Evolutionary conservation across 2,888 invertebrate species (phyloP).

Genomic region (Aquatica leii): DNA sequence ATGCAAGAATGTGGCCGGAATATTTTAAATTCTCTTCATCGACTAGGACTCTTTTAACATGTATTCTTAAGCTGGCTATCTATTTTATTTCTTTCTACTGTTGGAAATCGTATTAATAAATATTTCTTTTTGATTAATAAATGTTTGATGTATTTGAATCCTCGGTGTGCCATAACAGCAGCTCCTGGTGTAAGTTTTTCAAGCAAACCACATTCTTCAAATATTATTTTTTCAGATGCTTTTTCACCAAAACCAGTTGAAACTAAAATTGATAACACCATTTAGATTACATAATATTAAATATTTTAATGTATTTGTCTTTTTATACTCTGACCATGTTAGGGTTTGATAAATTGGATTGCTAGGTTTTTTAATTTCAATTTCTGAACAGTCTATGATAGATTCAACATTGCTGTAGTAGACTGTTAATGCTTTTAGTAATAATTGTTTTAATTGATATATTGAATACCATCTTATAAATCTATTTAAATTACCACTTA

Average conservation of each 20-base stretch:
- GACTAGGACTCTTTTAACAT: no score
- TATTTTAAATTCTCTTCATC: no score
- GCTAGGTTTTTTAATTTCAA: slow-evolving; percentile 54
- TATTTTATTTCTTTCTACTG: no score
- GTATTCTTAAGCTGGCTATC: no score
- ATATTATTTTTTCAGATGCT: slow-evolving; percentile 29
- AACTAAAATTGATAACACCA: slow-evolving; percentile 37
- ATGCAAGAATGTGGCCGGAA: no score
- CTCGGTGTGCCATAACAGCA: slow-evolving; percentile 20
- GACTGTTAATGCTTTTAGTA: slow-evolving; percentile 41
- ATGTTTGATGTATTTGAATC: slow-evolving; percentile 17
- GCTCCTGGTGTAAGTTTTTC: slow-evolving; percentile 13
- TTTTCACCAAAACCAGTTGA: slow-evolving; percentile 36
- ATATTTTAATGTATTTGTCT: slow-evolving; percentile 49
- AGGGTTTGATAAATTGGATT: neutral
- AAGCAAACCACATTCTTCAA: no score
- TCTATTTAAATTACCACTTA: no score
- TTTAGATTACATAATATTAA: slow-evolving; percentile 43
- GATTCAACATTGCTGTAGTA: slow-evolving; percentile 43
- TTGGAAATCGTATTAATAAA: slow-evolving; percentile 19
- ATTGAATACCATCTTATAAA: slow-evolving; percentile 28
- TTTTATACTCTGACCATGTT: slow-evolving; percentile 49
- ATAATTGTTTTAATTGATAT: slow-evolving; percentile 22
- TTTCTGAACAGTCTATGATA: slow-evolving; percentile 55
- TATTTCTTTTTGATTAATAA: slow-evolving; percentile 16